Percentiles rank a stretch among this genome's conserved stretches.
phyloP scores from a whole-genome alignment of 2,113 vertebrate genomes.

The Austrofundulus limnaeus region DNA sequence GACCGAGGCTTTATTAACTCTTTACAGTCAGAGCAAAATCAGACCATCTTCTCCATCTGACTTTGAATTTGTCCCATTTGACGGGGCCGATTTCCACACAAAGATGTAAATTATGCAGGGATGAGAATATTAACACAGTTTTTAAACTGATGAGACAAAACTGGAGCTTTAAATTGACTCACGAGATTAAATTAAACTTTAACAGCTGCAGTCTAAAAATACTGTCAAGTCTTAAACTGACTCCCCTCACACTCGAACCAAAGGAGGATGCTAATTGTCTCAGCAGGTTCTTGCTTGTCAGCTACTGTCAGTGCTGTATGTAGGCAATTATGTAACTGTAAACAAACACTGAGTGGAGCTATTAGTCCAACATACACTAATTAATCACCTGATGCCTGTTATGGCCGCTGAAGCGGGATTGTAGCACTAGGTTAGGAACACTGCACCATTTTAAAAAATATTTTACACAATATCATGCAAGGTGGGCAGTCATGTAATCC shows the following conservation, averaged over 20 bases:
- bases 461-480: too few relatives aligned
- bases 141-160: neutral
- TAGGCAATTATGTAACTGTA: constrained; percentile 55
- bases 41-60: constrained; percentile 1
- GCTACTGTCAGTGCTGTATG: constrained; percentile 45
- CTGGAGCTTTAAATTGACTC: neutral
- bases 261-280: constrained; percentile 41
- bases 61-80: constrained; percentile 7
- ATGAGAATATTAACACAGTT: too few relatives aligned
- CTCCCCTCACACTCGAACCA: constrained; percentile 20
- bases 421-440: neutral
- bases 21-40: constrained; percentile 31
- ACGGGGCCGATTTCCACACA: neutral
- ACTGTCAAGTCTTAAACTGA: constrained; percentile 10
- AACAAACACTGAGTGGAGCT: constrained; percentile 58
- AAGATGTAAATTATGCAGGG: neutral
- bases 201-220: constrained; percentile 3
- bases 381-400: constrained; percentile 49
- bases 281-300: constrained; percentile 48
- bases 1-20: constrained; percentile 65
- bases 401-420: constrained; percentile 23
- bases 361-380: constrained; percentile 40
- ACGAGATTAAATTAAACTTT: neutral
- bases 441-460: constrained; percentile 6
- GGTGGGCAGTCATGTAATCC: too few relatives aligned